Base-by-base conservation (phyloP, 2,113 vertebrate species). In the Edolisoma coerulescens region DNA sequence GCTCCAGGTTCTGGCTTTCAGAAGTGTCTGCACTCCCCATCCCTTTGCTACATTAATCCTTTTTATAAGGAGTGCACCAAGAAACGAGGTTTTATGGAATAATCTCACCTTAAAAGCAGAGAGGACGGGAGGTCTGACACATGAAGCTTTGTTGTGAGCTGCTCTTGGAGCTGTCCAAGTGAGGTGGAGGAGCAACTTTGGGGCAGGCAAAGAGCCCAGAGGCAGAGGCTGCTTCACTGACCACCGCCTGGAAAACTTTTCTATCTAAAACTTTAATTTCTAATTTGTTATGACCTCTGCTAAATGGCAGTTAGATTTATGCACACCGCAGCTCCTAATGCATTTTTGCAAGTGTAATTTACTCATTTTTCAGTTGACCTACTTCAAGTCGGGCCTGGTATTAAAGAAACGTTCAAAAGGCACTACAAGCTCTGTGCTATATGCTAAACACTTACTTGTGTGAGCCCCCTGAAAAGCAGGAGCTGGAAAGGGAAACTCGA, bases 341-440 rank as follows among this genome's bases (percentile, higher is more conserved):
- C 75, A 26, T 82, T 96, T 93, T 65, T 69, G 64, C 59, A 70
- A 93, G 41, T 67, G 71, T 83, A 90, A 95, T 94, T 84, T 84
- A 86, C 89, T 83, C 52, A 56, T 93, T 94, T 93, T 95, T 88
- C 82, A 84, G 77, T 16, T 95, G 94, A 93, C 96, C 75, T 96
- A 89, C 73, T 96, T 96, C 87, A 79, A 92, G 47, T 65, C 69
- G 83, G 86, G 65, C 76, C 80, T 84, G 63, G 67, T 67, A 85
- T 90, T 92, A 70, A 69, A 94, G 91, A 82, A 74, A 90, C 17
- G 13, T 92, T 73, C 91, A 90, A 87, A 82, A 92, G 83, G 59
- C 49, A 44, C 42, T 32, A 60, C 63, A 50, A 87, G 27, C 57
- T 77, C 93, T 8, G 0, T 9, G 9, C 49, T 32, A 19, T 28